Percentiles rank a stretch among this genome's conserved stretches.
Evolutionary conservation across 2,888 invertebrate species (phyloP).

Genomic region (Leptopilina drosophilae): DNA sequence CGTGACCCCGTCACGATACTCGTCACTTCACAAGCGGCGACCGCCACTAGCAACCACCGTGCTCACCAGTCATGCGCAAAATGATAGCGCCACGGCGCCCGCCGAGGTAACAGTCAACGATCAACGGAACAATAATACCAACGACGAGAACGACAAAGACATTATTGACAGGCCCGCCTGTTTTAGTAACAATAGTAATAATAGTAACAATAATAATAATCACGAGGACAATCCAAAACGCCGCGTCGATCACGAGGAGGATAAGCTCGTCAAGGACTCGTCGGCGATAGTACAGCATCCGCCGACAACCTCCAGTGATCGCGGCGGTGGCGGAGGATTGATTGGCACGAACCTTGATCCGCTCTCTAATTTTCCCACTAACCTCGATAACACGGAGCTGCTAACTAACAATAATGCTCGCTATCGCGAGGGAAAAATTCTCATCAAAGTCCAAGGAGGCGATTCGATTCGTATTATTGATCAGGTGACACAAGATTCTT

Average conservation of each 20-base stretch:
- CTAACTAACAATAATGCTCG: conserved; percentile 69
- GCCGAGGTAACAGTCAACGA: conserved; percentile 67
- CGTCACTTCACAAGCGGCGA: conserved; percentile 57
- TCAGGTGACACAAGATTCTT: conserved; percentile 57
- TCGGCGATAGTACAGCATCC: conserved; percentile 43
- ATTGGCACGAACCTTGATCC: conserved; percentile 56
- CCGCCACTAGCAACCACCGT: conserved; percentile 61
- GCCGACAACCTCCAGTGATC: conserved; percentile 30
- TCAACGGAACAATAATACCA: conserved; percentile 52
- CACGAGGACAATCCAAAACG: conserved; percentile 78
- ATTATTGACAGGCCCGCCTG: conserved; percentile 72
- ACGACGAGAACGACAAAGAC: conserved; percentile 57
- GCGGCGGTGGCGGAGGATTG: conserved; percentile 45
- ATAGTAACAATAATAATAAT: no score
- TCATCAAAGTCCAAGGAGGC: conserved; percentile 43
- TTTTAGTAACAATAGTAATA: conserved; percentile 70
- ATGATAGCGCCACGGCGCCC: conserved; percentile 59
- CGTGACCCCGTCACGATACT: conserved; percentile 58
- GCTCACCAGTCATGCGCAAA: conserved; percentile 64
- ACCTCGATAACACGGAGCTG: conserved; percentile 69
- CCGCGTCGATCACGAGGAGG: conserved; percentile 68
- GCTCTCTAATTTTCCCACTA: conserved; percentile 69
- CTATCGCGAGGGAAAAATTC: conserved; percentile 58
- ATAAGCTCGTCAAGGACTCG: conserved; percentile 57
- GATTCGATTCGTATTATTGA: conserved; percentile 46